These are phyloP conservation scores for Pachymerium ferrugineum DNA, from an alignment of 2,888 invertebrate species.

Conservation along the genomic window DNA sequence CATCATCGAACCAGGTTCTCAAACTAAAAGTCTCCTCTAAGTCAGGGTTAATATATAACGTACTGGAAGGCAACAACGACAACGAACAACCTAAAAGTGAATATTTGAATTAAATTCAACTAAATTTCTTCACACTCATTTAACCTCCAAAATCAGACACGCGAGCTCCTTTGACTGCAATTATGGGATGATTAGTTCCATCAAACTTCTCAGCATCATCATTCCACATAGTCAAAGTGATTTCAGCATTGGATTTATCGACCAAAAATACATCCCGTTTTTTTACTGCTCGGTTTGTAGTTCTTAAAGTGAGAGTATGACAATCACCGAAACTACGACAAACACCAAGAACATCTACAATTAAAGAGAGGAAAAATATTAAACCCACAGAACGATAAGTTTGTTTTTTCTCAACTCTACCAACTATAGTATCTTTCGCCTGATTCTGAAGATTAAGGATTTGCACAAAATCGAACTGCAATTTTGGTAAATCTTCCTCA, in stretches of 20 bases:
- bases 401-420: slow-evolving; percentile 52
- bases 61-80: slow-evolving; percentile 44
- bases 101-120: background rate
- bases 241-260: slow-evolving; percentile 71
- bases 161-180: slow-evolving; percentile 77
- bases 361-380: background rate
- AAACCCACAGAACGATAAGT: background rate
- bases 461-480: slow-evolving; percentile 69
- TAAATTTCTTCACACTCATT: background rate
- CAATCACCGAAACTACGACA: slow-evolving; percentile 69
- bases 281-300: slow-evolving; percentile 72
- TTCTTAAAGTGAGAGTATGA: slow-evolving; percentile 63
- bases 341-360: slow-evolving; percentile 79
- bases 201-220: slow-evolving; percentile 76
- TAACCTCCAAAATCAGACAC: slow-evolving; percentile 83
- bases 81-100: slow-evolving; percentile 42
- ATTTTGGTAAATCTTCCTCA: slow-evolving; percentile 65
- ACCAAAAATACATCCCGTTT: slow-evolving; percentile 84
- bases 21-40: slow-evolving; percentile 75
- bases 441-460: slow-evolving; percentile 66
- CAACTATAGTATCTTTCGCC: slow-evolving; percentile 63
- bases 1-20: slow-evolving; percentile 87
- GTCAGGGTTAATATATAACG: slow-evolving; percentile 78
- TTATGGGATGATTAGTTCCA: slow-evolving; percentile 66
- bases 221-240: slow-evolving; percentile 87